Evolutionary conservation across 1,140 invertebrate genomes (phyloP), one percentile per base, ranked within the genome.

Genomic region (Aphidius gifuensis): DNA sequence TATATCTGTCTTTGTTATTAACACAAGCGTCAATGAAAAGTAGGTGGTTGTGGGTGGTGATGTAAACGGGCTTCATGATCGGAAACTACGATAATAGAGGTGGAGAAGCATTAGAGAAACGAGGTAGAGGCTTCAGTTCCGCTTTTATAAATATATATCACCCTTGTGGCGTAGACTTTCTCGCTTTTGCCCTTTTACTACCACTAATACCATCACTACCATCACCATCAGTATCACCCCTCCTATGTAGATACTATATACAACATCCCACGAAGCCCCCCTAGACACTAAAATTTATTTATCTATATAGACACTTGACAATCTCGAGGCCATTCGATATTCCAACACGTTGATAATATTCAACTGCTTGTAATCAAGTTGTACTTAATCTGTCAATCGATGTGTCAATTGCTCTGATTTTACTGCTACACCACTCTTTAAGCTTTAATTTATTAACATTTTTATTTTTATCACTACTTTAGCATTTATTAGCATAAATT

Each of bases 41-140:
- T 16, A 32, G 23, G 2, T 3, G 23, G 23, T 32, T 32, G 23
- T 32, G 23, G 9, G 47, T 9, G 43, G 43, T 7, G 9, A 7
- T 43, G 40, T 55, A 40, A 55, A 55, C 43, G 23, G 23, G 39
- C 40, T 55, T 42, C 53, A 53, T 16, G 58, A 60, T 60, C 58
- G 58, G 47, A 49, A 60, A 45, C 49, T 16, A 45, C 40, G 49
- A 60, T 60, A 60, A 53, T 60, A 49, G 16, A 60, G 43, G 39
- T 38, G 47, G 49, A 50, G 48, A 39, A 53, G 39, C 48, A 60
- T 60, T 51, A 60, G 16, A 49, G 48, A 48, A 44, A 40, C n/a
- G 53, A n/a, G 53, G 40, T 16, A 42, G 53, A 21, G 53, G 39
- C 39, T 55, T 43, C 3, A 39, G 53, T 43, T 55, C 40, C 53